Conservation (phyloP, 2,797 vertebrate species). For the Pseudochaenichthys georgianus region DNA sequence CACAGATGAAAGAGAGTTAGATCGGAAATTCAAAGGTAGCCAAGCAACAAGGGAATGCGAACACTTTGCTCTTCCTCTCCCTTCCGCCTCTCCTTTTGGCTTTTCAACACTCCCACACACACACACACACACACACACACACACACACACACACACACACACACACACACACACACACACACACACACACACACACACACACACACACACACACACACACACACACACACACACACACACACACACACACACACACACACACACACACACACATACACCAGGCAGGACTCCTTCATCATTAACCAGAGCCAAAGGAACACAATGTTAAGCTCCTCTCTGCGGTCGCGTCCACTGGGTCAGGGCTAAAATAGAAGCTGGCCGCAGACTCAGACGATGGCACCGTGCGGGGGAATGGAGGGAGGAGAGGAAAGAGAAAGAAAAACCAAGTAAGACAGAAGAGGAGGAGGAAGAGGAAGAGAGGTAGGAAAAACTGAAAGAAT, state of each 20-base stretch:
- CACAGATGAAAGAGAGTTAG: conserved; percentile 76
- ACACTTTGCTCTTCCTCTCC: conserved; percentile 74
- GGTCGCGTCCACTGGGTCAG: conserved; percentile 68
- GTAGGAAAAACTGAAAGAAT: conserved; percentile 39
- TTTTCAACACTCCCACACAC: conserved; percentile 60
- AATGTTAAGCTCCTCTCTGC: conserved; percentile 75
- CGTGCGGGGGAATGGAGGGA: conserved; percentile 21
- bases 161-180: too few species aligned
- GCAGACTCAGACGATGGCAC: conserved; percentile 66
- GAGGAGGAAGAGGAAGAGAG: conserved; percentile 21
- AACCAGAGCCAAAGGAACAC: conserved; percentile 73
- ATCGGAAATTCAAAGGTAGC: conserved; percentile 80
- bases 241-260: conserved; percentile 32
- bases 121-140: conserved; percentile 43
- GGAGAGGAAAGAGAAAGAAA: conserved; percentile 23
- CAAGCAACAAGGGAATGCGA: conserved; percentile 79
- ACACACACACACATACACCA: conserved; percentile 34
- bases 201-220: too few species aligned
- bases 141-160: too few species aligned
- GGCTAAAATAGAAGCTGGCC: conserved; percentile 75
- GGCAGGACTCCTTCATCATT: conserved; percentile 73
- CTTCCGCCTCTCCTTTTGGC: conserved; percentile 60
- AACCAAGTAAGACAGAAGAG: conserved; percentile 26
- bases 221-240: too few species aligned
- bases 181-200: too few species aligned